Evolutionary conservation across 2,113 vertebrate species (phyloP), one percentile per base, ranked within the genome.

Genomic region (Oncorhynchus nerka): DNA sequence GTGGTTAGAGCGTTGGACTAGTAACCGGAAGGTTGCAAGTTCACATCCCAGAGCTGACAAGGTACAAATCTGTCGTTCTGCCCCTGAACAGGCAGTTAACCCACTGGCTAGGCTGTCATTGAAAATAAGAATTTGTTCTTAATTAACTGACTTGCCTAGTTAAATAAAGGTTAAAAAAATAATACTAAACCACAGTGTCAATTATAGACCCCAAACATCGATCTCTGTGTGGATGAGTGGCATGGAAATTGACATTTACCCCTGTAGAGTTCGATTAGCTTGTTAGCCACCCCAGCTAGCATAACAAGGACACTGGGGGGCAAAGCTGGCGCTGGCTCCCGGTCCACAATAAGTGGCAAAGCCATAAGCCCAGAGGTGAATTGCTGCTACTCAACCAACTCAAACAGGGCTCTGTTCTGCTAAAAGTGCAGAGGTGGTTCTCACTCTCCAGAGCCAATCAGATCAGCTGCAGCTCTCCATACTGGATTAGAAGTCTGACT

Each of bases 321-420:
- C 83, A 77, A 79, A 84, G 62, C 3, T 4, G 3, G 24, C 78
- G 86, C 78, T 84, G 81, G 77, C 87, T 83, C 78, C 79, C 68
- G 70, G 75, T 80, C 83, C 78, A 45, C 76, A 75, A 77, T 82
- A 79, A 88, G 80, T 71, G 74, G 73, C 39, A 12, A 45, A 84
- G 84, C 85, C 65, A 59, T 84, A 80, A 88, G 83, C 80, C 76
- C 84, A 83, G 82, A 88, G 85, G 84, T 86, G 80, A 83, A 85
- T 76, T 78, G 75, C 81, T 89, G 83, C 81, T 79, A 81, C 84
- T 81, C 78, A 77, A 80, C 86, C 83, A 84, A 83, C 81, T 85
- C 79, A 84, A 86, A 88, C 79, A 84, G 6, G 6, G 45, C 85
- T 83, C 78, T 45, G 9, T 65, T 65, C 22, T 57, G 71, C 78